phyloP scores from a whole-genome alignment of 2,113 vertebrate species.

The Phyllostomus hastatus region DNA sequence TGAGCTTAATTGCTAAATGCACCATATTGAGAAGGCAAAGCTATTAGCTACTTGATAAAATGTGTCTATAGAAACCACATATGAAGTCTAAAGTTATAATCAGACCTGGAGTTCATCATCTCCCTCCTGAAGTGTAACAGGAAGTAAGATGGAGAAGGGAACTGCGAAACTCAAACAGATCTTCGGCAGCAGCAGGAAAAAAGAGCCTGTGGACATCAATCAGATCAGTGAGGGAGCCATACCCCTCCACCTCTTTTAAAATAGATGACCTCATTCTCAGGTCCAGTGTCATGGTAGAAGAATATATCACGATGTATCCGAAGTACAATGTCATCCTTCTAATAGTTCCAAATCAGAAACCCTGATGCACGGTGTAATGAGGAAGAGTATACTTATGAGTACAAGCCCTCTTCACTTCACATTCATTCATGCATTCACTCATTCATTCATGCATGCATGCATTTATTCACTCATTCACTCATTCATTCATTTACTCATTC shows the following conservation, averaged over 20 bases:
- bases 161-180: slow-evolving; percentile 23
- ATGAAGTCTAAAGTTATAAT: slow-evolving; percentile 18
- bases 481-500: too few relatives aligned
- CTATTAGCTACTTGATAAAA: slow-evolving; percentile 4
- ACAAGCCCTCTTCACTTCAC: background rate
- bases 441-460: too few relatives aligned
- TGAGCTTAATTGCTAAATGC: slow-evolving; percentile 34
- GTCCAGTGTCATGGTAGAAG: background rate
- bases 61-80: slow-evolving; percentile 22
- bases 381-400: background rate
- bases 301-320: background rate
- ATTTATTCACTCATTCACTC: background rate
- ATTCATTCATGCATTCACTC: background rate
- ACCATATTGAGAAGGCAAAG: slow-evolving; percentile 43
- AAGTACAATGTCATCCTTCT: background rate
- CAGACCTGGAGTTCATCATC: slow-evolving; percentile 29
- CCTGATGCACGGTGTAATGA: background rate
- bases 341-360: background rate
- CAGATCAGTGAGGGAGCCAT: background rate
- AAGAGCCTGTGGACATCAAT: background rate
- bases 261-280: background rate
- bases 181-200: background rate
- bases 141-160: slow-evolving; percentile 14
- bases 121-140: slow-evolving; percentile 32
- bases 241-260: background rate